Conservation (phyloP, 2,888 invertebrate species). For the Drosophila stalkeri region DNA sequence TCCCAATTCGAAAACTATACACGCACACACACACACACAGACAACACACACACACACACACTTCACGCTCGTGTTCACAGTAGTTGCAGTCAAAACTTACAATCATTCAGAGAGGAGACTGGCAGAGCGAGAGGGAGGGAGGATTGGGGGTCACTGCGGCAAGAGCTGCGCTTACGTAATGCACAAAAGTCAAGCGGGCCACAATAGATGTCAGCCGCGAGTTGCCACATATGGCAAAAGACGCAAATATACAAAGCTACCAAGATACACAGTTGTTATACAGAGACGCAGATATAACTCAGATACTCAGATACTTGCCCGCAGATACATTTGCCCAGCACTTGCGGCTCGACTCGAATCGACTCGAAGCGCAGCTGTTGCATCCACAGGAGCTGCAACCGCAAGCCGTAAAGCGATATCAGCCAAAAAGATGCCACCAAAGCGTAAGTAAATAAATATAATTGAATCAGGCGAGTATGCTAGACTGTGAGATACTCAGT, state of each 20-base stretch:
- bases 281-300: not conserved
- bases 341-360: conserved; percentile 49
- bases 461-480: conserved; percentile 1
- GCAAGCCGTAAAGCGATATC: conserved; percentile 57
- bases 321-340: conserved; percentile 50
- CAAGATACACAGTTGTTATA: conserved; percentile 12
- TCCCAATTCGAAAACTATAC: conserved; percentile 23
- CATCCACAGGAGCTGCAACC: conserved; percentile 41
- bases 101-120: conserved; percentile 26
- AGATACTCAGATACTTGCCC: conserved; percentile 9
- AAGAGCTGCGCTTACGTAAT: conserved; percentile 68
- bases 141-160: not conserved
- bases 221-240: conserved; percentile 67
- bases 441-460: conserved; percentile 34
- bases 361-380: conserved; percentile 46
- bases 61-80: not conserved
- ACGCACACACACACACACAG: no score
- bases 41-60: conserved; percentile 12
- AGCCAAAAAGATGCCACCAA: conserved; percentile 24
- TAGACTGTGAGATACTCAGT: not conserved
- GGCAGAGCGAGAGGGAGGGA: not conserved
- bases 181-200: conserved; percentile 73
- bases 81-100: conserved; percentile 38
- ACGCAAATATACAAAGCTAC: conserved; percentile 7
- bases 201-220: conserved; percentile 39